These are phyloP conservation scores for Subacronicta megacephala DNA, from an alignment of 2,888 invertebrate genomes.

Conservation along the genomic window DNA sequence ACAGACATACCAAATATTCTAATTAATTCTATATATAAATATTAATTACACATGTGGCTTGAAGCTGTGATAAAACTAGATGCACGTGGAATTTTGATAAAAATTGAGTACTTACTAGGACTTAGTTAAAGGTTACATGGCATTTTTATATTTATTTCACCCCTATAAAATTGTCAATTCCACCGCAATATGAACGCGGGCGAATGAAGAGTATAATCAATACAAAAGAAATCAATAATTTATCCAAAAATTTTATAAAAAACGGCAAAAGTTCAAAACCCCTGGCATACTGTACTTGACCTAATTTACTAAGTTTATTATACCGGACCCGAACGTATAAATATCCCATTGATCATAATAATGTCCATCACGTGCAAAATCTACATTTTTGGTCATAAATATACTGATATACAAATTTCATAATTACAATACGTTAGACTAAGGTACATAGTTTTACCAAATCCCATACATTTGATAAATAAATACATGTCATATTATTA, in stretches of 20 bases:
- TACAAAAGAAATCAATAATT: slow-evolving; percentile 34
- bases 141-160: slow-evolving; percentile 17
- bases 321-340: slow-evolving; percentile 19
- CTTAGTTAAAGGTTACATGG: slow-evolving; percentile 40
- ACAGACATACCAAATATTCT: slow-evolving; percentile 34
- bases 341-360: slow-evolving; percentile 69
- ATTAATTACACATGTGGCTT: slow-evolving; percentile 28
- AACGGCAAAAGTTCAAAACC: slow-evolving; percentile 32
- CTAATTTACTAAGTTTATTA: slow-evolving; percentile 33
- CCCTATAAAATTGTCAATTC: slow-evolving; percentile 19
- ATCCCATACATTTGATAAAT: slow-evolving; percentile 65
- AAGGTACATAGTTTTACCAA: slow-evolving; percentile 59
- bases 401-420: slow-evolving; percentile 83
- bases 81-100: slow-evolving; percentile 23
- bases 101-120: slow-evolving; percentile 7
- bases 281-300: slow-evolving; percentile 40
- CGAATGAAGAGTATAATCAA: slow-evolving; percentile 20
- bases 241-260: slow-evolving; percentile 33
- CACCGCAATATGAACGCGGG: slow-evolving; percentile 32
- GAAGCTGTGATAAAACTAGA: slow-evolving; percentile 36
- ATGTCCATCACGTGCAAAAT: slow-evolving; percentile 80
- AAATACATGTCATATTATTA: slow-evolving; percentile 64
- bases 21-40: slow-evolving; percentile 10
- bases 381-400: slow-evolving; percentile 86
- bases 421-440: slow-evolving; percentile 63